Base-by-base conservation (phyloP, 2,797 vertebrate species). In the Macroramphosus scolopax region DNA sequence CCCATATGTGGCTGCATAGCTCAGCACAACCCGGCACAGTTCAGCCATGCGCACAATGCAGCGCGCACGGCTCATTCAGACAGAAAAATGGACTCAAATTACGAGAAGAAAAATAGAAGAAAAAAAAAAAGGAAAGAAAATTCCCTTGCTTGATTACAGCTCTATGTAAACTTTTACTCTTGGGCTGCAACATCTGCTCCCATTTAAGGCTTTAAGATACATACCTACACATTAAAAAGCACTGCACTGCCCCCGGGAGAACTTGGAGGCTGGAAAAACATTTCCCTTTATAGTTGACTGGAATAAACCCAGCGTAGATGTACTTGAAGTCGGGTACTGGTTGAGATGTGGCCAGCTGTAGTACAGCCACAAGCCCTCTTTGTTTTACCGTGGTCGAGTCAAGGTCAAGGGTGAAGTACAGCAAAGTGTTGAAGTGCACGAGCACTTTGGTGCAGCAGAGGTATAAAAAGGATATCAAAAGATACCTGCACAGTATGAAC, bases 121-220 rank as follows among this genome's bases (percentile, higher is more conserved):
- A 22, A 40, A 17, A 51, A 44, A 61, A 43, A n/a, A n/a, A n/a
- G n/a, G n/a, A n/a, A n/a, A n/a, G n/a, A 42, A 72, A 70, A 77
- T 65, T 60, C 55, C 45, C 51, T 70, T 17, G 16, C 75, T 82
- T 89, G 84, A 90, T 90, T 89, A 87, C 82, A 88, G 75, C 81
- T 73, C 80, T 82, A 60, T 85, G 77, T 87, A 88, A 89, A 87
- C 83, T 80, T 80, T 78, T 65, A 54, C 63, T 87, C 64, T 56
- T 48, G n/a, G 25, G 55, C 71, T 52, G 31, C 30, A 51, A 85
- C 89, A 90, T 89, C 86, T 91, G 89, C 81, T 90, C 89, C 88
- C 86, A 89, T 91, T 92, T 90, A 90, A 66, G 82, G 55, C 76
- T 85, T 74, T 83, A 83, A 82, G 68, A 82, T 63, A 41, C 82